Conservation (phyloP, 2,888 invertebrate species). For the Apocheima hispidaria region DNA sequence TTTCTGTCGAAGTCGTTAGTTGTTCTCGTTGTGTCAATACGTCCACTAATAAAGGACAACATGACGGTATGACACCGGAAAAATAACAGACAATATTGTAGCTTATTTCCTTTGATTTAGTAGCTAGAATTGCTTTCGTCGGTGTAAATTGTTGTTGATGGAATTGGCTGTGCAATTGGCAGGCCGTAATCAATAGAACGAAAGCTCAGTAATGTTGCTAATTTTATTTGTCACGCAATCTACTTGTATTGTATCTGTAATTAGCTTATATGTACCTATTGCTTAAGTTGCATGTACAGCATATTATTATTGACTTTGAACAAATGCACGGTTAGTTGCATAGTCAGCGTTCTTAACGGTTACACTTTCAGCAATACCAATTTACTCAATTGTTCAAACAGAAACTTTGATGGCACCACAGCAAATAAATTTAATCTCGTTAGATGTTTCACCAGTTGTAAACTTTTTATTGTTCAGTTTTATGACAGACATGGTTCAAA, state of each 20-base stretch:
- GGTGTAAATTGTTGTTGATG: constrained; percentile 52
- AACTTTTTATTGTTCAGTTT: constrained; percentile 65
- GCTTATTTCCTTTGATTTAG: constrained; percentile 49
- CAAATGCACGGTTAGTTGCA: constrained; percentile 16
- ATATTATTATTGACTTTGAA: constrained; percentile 21
- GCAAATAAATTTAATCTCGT: constrained; percentile 61
- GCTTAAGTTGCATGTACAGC: constrained; percentile 28
- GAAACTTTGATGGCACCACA: constrained; percentile 47
- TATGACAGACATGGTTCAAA: constrained; percentile 55
- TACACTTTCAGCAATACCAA: background rate
- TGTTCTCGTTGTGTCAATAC: constrained; percentile 78
- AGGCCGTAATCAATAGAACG: constrained; percentile 58
- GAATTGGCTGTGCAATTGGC: constrained; percentile 57
- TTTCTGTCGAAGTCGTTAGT: constrained; percentile 75
- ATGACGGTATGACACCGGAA: constrained; percentile 50
- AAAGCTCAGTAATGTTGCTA: constrained; percentile 61
- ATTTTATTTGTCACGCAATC: constrained; percentile 61
- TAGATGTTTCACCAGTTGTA: constrained; percentile 64
- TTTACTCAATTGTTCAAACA: constrained; percentile 51
- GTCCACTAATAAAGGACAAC: constrained; percentile 72
- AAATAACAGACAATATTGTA: constrained; percentile 50
- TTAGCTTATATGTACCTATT: constrained; percentile 46
- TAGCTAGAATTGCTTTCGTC: constrained; percentile 42
- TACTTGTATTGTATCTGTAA: constrained; percentile 56
- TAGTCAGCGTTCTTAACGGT: background rate